A percentile compares a stretch with the other conserved stretches of the same genome.
Evolutionary conservation across 2,797 vertebrate genomes (phyloP).

Genomic region (Lophius americanus): DNA sequence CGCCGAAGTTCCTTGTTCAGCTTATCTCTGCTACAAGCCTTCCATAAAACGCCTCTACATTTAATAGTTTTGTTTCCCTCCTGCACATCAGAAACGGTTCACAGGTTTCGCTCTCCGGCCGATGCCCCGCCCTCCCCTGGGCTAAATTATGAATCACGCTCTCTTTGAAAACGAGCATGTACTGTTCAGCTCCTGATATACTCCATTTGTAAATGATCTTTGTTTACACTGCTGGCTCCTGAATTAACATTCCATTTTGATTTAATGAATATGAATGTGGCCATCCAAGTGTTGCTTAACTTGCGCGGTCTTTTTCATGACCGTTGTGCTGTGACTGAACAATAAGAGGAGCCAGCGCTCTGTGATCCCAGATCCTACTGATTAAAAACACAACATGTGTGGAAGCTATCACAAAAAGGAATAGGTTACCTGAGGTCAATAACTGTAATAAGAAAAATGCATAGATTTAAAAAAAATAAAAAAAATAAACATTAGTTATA

Average conservation of each 20-base stretch:
- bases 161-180: slow-evolving; percentile 14
- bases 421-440: too few relatives aligned
- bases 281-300: slow-evolving; percentile 61
- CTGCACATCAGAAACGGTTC: slow-evolving; percentile 19
- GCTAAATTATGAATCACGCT: neutral
- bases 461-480: too few relatives aligned
- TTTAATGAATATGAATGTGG: slow-evolving; percentile 68
- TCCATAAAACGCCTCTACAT: too few relatives aligned
- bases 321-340: slow-evolving; percentile 33
- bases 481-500: too few relatives aligned
- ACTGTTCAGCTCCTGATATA: slow-evolving; percentile 31
- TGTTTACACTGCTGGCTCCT: slow-evolving; percentile 55
- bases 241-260: slow-evolving; percentile 57
- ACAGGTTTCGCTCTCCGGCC: slow-evolving; percentile 39
- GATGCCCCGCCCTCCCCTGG: neutral
- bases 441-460: too few relatives aligned
- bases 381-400: slow-evolving; percentile 10
- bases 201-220: slow-evolving; percentile 59
- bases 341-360: slow-evolving; percentile 16
- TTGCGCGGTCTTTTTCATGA: slow-evolving; percentile 47
- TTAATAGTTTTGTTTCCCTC: slow-evolving; percentile 13
- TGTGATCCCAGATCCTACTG: slow-evolving; percentile 12
- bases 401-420: neutral
- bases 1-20: too few relatives aligned
- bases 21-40: too few relatives aligned